Percentiles rank a stretch among this genome's conserved stretches.
Evolutionary conservation across 1,140 invertebrate genomes (phyloP).

Genomic region (Fopius arisanus): DNA sequence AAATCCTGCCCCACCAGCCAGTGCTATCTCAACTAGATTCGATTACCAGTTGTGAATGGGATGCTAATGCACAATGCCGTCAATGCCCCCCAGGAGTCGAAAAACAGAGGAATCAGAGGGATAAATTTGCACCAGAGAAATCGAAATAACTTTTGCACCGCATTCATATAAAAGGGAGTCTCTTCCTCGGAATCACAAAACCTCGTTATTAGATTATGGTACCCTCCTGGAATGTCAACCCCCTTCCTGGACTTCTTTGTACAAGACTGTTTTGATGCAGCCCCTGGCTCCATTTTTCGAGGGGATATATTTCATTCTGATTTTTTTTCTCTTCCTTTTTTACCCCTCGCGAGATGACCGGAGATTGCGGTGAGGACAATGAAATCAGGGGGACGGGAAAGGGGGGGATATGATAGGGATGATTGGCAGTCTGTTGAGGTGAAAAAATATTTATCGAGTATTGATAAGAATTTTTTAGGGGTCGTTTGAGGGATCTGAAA

Average conservation of each 20-base stretch:
- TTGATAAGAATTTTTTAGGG: neutral
- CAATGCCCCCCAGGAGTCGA: slow-evolving; percentile 35
- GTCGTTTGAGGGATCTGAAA: neutral
- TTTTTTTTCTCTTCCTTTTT: slow-evolving; percentile 9
- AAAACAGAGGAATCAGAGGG: slow-evolving; percentile 30
- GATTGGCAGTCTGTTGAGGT: slow-evolving; percentile 21
- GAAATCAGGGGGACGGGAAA: neutral
- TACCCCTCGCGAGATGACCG: slow-evolving; percentile 22
- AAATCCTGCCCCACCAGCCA: slow-evolving; percentile 52
- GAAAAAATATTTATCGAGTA: neutral
- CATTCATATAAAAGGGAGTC: slow-evolving; percentile 29
- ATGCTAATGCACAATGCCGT: slow-evolving; percentile 65
- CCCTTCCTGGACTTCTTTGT: slow-evolving; percentile 28
- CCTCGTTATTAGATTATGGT: slow-evolving; percentile 63
- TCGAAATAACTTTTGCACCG: neutral
- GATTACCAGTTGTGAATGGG: slow-evolving; percentile 62
- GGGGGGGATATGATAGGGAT: slow-evolving; percentile 22
- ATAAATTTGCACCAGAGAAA: slow-evolving; percentile 9
- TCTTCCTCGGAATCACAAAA: slow-evolving; percentile 52
- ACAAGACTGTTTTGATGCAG: neutral
- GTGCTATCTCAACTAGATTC: slow-evolving; percentile 61
- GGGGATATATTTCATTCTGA: slow-evolving; percentile 14
- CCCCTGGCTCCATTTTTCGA: neutral
- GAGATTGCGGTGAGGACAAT: slow-evolving; percentile 34
- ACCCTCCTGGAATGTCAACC: slow-evolving; percentile 41